Evolutionary conservation across 2,113 vertebrate species (phyloP).

Genomic region (Tychaedon coryphoeus): DNA sequence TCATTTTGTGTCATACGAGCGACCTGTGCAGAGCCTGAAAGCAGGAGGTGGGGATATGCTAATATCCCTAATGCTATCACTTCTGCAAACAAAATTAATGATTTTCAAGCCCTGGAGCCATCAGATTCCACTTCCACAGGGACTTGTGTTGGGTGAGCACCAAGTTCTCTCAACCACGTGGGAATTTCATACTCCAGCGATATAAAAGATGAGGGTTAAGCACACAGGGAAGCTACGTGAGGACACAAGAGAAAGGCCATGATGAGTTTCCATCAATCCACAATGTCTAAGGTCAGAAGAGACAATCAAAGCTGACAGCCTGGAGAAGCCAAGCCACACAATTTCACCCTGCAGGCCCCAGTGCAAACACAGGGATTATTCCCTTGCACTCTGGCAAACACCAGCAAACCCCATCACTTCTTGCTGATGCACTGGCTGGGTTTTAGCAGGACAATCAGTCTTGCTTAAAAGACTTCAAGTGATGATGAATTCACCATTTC

Average conservation of each 20-base stretch:
- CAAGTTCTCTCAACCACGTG: neutral
- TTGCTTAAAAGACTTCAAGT: constrained; percentile 45
- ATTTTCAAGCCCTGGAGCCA: neutral
- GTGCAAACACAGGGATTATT: neutral
- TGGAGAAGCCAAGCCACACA: neutral
- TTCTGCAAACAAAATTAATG: constrained; percentile 26
- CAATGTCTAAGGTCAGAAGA: neutral
- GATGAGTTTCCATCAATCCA: constrained; percentile 24
- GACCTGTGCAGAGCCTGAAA: neutral
- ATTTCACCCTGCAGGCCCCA: neutral
- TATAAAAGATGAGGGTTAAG: neutral
- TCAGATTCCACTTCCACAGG: neutral
- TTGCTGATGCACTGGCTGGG: neutral
- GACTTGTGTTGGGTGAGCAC: neutral
- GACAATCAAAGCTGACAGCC: constrained; percentile 14
- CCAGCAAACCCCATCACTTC: neutral
- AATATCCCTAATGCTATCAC: neutral
- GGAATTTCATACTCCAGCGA: neutral
- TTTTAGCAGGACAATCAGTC: constrained; percentile 16
- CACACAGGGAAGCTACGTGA: neutral
- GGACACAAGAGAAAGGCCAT: neutral
- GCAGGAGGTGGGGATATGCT: neutral
- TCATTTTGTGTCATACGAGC: neutral
- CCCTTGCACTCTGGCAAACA: neutral
- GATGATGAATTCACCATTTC: constrained; percentile 50